A percentile compares a stretch with the other conserved stretches of the same genome.
phyloP scores from a whole-genome alignment of 1,140 invertebrate genomes.

The Marisa cornuarietis region DNA sequence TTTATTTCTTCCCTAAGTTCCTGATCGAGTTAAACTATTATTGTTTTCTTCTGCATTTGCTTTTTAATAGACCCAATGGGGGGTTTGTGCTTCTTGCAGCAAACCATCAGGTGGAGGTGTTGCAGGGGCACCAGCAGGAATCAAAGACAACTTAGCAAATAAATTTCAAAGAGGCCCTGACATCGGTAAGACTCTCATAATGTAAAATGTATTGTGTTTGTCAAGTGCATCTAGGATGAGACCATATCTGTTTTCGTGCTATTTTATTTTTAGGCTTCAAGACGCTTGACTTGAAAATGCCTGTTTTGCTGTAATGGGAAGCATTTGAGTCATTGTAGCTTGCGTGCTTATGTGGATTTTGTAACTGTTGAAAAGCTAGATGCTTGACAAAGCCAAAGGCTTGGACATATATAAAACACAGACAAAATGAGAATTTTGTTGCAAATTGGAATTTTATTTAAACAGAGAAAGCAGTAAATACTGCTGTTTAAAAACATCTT shows the following conservation, averaged over 20 bases:
- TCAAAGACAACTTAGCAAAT: neutral
- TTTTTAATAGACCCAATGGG: too few relatives aligned
- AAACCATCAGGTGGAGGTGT: slow-evolving; percentile 1
- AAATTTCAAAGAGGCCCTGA: slow-evolving; percentile 19
- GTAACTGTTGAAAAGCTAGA: neutral
- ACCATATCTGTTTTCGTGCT: neutral
- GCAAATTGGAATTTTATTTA: too few relatives aligned
- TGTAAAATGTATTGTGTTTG: neutral
- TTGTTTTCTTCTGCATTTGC: too few relatives aligned
- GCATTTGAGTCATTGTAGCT: neutral
- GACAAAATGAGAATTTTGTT: too few relatives aligned
- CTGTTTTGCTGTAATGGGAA: neutral
- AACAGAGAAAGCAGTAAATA: too few relatives aligned
- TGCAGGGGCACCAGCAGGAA: slow-evolving; percentile 4
- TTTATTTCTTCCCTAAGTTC: too few relatives aligned
- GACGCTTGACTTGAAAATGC: neutral
- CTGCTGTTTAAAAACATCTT: too few relatives aligned
- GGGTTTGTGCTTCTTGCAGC: neutral
- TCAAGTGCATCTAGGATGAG: neutral
- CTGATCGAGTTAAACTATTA: too few relatives aligned
- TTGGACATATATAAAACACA: too few relatives aligned
- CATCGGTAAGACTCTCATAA: slow-evolving; percentile 5
- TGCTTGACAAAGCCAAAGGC: too few relatives aligned
- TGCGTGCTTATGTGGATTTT: neutral
- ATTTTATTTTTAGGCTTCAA: neutral